Evolutionary conservation across 2,797 vertebrate species (phyloP), one percentile per base, ranked within the genome.

Genomic region (Hozukius guyotensis): DNA sequence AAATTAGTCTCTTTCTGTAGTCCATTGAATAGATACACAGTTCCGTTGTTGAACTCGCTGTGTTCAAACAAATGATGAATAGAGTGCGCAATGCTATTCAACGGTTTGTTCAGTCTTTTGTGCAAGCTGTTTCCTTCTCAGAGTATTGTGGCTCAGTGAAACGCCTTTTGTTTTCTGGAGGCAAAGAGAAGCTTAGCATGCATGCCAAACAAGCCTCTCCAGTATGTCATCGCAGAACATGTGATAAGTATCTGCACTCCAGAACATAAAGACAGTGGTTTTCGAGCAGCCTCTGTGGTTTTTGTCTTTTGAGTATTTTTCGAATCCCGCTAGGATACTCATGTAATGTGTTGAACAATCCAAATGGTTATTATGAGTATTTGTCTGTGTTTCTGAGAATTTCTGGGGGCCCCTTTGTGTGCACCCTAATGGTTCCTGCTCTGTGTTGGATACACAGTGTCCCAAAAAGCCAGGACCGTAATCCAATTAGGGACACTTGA

Each of bases 401-500:
- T 59, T 59, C 16, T 62, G 75, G 34, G 34, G 62, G 13, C 13
- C 6, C 36, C 10, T 84, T 57, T 84, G 65, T 84, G 65, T 72
- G 61, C 49, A 65, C 59, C 25, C 55, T 42, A 52, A 60, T 6
- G 1, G 67, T 61, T 55, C 36, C 65, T 55, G 56, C 31, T 59
- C 62, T 68, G 70, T 70, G 61, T 56, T 75, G 62, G 75, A 83
- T 67, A 64, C 75, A 55, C 22, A 5, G 22, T 4, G 9, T 80
- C 80, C 77, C 56, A 83, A 89, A 92, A 92, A 82, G 71, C 69
- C 46, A 65, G 38, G 71, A 42, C 68, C 80, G 2, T 93, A 94
- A 95, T 95, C 93, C 91, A 94, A 94, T 95, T 92, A 93, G 90
- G 83, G 89, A 95, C 91, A 93, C 92, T 95, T 94, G 92, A 95